A percentile compares a stretch with the other conserved stretches of the same genome.
phyloP scores from a whole-genome alignment of 2,888 invertebrate genomes.

The Craniophora ligustri region DNA sequence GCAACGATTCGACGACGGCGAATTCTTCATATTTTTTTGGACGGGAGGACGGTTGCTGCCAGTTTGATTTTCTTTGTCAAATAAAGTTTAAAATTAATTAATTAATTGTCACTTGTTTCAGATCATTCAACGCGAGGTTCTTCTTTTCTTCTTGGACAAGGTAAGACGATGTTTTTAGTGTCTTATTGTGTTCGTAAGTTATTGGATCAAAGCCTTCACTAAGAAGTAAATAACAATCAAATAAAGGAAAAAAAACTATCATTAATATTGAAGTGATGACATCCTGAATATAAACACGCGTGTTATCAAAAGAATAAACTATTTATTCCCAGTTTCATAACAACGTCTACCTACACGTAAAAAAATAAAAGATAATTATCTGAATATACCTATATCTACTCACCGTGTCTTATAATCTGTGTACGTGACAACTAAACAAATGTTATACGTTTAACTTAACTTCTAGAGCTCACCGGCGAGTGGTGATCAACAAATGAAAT shows the following conservation, averaged over 20 bases:
- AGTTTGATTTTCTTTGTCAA: too few relatives aligned
- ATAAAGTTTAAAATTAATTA: background rate
- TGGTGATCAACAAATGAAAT: slow-evolving; percentile 68
- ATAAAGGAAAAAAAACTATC: background rate
- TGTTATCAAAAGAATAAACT: slow-evolving; percentile 23
- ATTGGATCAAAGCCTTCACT: background rate
- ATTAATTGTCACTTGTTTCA: slow-evolving; percentile 47
- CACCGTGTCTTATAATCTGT: slow-evolving; percentile 44
- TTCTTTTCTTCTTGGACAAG: slow-evolving; percentile 31
- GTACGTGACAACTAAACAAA: slow-evolving; percentile 62
- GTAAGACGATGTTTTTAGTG: slow-evolving; percentile 37
- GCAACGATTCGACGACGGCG: too few relatives aligned
- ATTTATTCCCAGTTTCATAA: slow-evolving; percentile 32
- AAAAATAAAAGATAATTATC: slow-evolving; percentile 48
- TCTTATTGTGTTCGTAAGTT: too few relatives aligned
- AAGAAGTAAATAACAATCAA: background rate
- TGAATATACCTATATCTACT: slow-evolving; percentile 42
- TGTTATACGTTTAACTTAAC: slow-evolving; percentile 49
- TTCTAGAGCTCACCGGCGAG: slow-evolving; percentile 47
- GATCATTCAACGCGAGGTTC: slow-evolving; percentile 39
- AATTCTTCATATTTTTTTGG: too few relatives aligned
- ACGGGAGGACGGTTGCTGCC: too few relatives aligned
- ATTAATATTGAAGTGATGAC: background rate
- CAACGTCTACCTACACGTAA: slow-evolving; percentile 39
- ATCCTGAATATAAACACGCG: slow-evolving; percentile 6